A percentile compares a stretch with the other conserved stretches of the same genome.
Conservation (phyloP, 2,888 invertebrate species). For the Quadroppia sp. region DNA sequence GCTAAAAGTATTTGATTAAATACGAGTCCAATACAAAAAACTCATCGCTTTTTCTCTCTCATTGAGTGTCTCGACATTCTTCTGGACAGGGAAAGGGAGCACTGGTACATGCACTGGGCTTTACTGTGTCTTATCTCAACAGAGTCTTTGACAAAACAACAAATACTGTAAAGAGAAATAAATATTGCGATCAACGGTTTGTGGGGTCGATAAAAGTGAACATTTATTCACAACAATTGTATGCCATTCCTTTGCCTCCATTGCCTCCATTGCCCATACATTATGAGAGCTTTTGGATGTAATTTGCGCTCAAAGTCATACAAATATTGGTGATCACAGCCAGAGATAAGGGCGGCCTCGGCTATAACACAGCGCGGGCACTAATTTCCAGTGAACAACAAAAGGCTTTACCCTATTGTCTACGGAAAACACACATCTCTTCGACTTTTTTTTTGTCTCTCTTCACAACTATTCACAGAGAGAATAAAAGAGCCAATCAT, state of each 20-base stretch:
- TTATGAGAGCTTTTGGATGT: constrained; percentile 1
- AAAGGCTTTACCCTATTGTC: constrained; percentile 24
- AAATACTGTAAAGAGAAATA: constrained; percentile 3
- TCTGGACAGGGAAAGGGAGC: background rate
- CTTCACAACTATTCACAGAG: background rate
- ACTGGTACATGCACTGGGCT: background rate
- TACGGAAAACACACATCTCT: too few species aligned
- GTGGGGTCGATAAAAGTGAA: constrained; percentile 32
- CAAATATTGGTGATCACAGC: constrained; percentile 25
- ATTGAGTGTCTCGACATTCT: background rate
- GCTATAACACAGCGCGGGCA: background rate
- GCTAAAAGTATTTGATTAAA: background rate
- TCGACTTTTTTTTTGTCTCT: constrained; percentile 1
- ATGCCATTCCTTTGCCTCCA: constrained; percentile 1
- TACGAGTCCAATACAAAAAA: background rate
- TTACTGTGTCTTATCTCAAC: constrained; percentile 24
- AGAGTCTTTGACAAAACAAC: constrained; percentile 1
- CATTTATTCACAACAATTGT: constrained; percentile 29
- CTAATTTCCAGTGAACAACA: constrained; percentile 29
- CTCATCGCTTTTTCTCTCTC: background rate
- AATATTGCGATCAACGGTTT: constrained; percentile 16
- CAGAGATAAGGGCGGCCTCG: constrained; percentile 15
- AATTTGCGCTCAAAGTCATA: constrained; percentile 23
- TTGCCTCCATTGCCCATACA: background rate
- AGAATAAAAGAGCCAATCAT: background rate